Evolutionary conservation across 2,797 vertebrate species (phyloP).

Genomic region (Acrossocheilus wenchowensis): DNA sequence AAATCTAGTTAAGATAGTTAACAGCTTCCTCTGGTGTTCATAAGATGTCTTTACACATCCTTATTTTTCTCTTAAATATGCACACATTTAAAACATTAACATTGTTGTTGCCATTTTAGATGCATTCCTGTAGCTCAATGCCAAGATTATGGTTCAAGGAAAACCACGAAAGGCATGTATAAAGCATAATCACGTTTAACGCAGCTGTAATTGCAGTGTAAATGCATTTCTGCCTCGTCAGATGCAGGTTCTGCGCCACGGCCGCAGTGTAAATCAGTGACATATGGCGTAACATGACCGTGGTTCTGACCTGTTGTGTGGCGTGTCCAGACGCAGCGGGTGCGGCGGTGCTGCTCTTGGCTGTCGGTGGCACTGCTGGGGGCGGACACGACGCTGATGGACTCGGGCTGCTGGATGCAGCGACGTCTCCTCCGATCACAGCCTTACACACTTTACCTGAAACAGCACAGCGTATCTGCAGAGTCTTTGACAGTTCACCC

Average conservation of each 20-base stretch:
- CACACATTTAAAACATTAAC: not conserved
- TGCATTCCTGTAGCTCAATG: not conserved
- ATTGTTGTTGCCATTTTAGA: not conserved
- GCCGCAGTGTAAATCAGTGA: not conserved
- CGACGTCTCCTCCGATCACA: conserved; percentile 71
- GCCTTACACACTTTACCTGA: conserved; percentile 72
- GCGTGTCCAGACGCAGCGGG: not conserved
- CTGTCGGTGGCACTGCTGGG: conserved; percentile 76
- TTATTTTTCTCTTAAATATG: too few relatives aligned
- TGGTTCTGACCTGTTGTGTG: conserved; percentile 23
- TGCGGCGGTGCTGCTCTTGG: conserved; percentile 72
- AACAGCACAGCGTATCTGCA: not conserved
- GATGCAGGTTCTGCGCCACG: too few relatives aligned
- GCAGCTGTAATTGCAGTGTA: not conserved
- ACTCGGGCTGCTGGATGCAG: conserved; percentile 82
- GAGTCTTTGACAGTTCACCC: not conserved
- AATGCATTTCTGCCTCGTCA: not conserved
- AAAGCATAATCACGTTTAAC: not conserved
- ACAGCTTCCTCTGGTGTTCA: too few relatives aligned
- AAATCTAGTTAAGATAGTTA: too few relatives aligned
- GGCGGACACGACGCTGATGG: conserved; percentile 49
- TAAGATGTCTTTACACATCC: not conserved
- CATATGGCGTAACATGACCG: not conserved
- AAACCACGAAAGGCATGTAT: not conserved
- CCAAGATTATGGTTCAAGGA: not conserved